These are phyloP conservation scores for Mythimna ferrago DNA, from an alignment of 2,888 invertebrate species.

Conservation along the genomic window DNA sequence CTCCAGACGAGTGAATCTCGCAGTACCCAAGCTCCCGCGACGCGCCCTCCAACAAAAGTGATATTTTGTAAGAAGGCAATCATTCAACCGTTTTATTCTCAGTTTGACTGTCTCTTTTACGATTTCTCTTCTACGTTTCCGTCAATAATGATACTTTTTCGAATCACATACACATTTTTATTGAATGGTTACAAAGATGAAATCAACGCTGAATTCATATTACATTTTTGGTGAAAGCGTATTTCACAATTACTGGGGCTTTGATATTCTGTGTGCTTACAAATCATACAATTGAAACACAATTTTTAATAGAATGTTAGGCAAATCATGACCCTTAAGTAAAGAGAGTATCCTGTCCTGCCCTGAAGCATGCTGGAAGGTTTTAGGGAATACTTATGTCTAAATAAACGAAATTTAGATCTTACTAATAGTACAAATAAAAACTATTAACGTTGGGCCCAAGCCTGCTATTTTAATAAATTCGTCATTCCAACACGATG, in stretches of 20 bases:
- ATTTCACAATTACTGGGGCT: constrained; percentile 7
- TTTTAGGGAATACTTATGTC: not conserved
- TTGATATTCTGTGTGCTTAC: constrained; percentile 10
- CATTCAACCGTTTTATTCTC: constrained; percentile 64
- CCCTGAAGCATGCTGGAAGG: not conserved
- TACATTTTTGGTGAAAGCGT: constrained; percentile 16
- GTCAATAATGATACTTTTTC: constrained; percentile 56
- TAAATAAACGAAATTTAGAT: not conserved
- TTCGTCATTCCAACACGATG: too few relatives aligned
- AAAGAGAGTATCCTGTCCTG: too few relatives aligned
- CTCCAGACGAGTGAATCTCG: constrained; percentile 56
- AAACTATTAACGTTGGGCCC: too few relatives aligned
- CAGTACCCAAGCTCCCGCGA: constrained; percentile 48
- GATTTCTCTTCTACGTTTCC: constrained; percentile 59
- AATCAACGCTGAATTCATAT: constrained; percentile 34
- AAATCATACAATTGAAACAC: not conserved
- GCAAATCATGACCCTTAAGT: not conserved
- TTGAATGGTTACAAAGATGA: constrained; percentile 42
- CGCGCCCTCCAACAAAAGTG: constrained; percentile 64
- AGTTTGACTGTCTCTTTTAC: constrained; percentile 59
- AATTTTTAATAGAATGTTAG: not conserved
- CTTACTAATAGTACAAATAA: too few relatives aligned
- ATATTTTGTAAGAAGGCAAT: constrained; percentile 65
- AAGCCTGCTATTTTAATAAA: too few relatives aligned
- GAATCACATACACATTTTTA: constrained; percentile 54